Evolutionary conservation across 2,888 invertebrate species (phyloP).

Genomic region (Diaperis boleti): DNA sequence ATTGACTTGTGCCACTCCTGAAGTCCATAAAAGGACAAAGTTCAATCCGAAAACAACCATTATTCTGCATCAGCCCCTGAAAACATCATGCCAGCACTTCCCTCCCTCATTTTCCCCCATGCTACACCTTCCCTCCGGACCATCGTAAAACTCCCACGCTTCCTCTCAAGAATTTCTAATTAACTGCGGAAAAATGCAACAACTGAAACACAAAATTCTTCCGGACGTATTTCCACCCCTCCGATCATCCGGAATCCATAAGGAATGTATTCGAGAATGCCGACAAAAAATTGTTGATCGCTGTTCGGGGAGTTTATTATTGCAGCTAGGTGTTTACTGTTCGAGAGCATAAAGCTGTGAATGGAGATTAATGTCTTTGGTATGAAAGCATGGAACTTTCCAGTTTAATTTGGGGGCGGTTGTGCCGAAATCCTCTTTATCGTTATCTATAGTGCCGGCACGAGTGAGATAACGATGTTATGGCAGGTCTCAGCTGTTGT

Average conservation of each 20-base stretch:
- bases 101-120: not conserved
- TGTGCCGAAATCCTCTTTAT: conserved; percentile 51
- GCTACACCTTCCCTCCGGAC: not conserved
- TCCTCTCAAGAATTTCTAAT: conserved; percentile 23
- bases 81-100: not conserved
- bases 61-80: not conserved
- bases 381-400: conserved; percentile 47
- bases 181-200: conserved; percentile 31
- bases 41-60: no score
- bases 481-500: not conserved
- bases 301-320: conserved; percentile 22
- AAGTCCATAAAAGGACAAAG: no score
- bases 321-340: conserved; percentile 16
- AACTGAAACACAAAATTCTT: conserved; percentile 24
- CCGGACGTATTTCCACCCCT: conserved; percentile 10
- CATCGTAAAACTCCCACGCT: conserved; percentile 4
- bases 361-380: conserved; percentile 51
- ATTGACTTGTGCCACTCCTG: no score
- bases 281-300: conserved; percentile 1
- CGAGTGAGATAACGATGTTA: conserved; percentile 46
- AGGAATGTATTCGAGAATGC: conserved; percentile 13
- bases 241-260: conserved; percentile 18
- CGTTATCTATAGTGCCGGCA: conserved; percentile 50
- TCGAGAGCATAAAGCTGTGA: conserved; percentile 40
- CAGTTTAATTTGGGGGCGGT: conserved; percentile 52